Evolutionary conservation across 1,140 invertebrate genomes (phyloP).

Genomic region (Aphis gossypii): DNA sequence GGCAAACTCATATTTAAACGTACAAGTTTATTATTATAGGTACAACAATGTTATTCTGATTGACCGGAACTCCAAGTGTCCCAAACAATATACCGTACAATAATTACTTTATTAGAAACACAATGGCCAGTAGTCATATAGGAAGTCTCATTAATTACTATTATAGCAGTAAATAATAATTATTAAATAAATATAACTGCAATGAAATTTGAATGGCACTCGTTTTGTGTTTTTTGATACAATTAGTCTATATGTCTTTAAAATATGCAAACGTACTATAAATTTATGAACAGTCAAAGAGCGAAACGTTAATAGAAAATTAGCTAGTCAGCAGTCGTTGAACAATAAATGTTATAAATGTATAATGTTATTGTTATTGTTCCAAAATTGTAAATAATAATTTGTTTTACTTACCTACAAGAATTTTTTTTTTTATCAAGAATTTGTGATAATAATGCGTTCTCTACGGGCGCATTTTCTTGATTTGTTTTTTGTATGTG

Average conservation of each 20-base stretch:
- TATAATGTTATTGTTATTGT: slow-evolving; percentile 6
- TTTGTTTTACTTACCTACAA: neutral
- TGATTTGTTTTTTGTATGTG: neutral
- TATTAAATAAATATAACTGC: neutral
- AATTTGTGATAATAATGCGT: neutral
- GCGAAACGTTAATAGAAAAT: neutral
- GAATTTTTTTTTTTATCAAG: neutral
- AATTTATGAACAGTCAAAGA: neutral
- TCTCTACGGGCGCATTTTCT: neutral
- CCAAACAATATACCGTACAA: neutral
- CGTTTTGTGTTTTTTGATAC: too few relatives aligned
- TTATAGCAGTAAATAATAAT: neutral
- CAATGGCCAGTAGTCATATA: neutral
- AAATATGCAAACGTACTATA: neutral
- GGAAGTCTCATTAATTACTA: slow-evolving; percentile 39
- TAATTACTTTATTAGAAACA: neutral
- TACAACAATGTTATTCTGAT: slow-evolving; percentile 40
- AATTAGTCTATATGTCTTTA: neutral
- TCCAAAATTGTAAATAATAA: neutral
- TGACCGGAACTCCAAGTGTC: slow-evolving; percentile 35
- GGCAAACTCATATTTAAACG: neutral
- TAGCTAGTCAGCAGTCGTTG: neutral
- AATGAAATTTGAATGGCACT: neutral
- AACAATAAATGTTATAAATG: neutral
- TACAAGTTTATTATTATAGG: neutral